phyloP scores from a whole-genome alignment of 2,888 invertebrate species.

The Oasisia sp. region DNA sequence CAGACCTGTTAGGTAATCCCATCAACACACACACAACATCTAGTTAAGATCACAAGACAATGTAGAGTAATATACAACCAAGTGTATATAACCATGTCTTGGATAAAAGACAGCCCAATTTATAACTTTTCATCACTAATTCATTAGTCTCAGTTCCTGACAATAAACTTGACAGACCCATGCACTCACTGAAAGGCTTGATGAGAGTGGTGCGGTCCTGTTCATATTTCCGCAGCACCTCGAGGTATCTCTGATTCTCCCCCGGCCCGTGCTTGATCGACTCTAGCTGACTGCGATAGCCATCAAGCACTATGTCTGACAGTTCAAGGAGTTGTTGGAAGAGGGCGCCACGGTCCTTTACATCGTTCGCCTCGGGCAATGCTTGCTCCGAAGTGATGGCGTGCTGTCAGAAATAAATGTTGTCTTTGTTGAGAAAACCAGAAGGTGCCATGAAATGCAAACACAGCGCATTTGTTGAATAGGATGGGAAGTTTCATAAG shows the following conservation, averaged over 20 bases:
- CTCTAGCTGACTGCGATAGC: conserved; percentile 77
- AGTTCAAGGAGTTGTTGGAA: conserved; percentile 78
- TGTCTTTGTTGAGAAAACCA: background rate
- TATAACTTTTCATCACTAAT: background rate
- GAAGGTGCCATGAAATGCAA: background rate
- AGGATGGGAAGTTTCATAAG: background rate
- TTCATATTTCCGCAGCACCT: conserved; percentile 75
- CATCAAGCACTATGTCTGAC: conserved; percentile 79
- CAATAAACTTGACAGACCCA: background rate
- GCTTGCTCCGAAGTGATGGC: conserved; percentile 56
- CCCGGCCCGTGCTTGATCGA: conserved; percentile 49
- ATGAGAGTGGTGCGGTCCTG: conserved; percentile 66
- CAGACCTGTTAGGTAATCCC: too few relatives aligned
- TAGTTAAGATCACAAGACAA: too few relatives aligned
- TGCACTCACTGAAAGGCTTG: conserved; percentile 60
- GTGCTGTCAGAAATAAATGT: conserved; percentile 46
- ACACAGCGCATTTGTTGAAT: background rate
- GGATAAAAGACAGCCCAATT: background rate
- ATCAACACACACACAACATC: too few relatives aligned
- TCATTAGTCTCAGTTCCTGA: background rate
- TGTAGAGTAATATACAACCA: too few relatives aligned
- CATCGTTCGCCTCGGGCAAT: conserved; percentile 69
- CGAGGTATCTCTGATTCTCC: conserved; percentile 40
- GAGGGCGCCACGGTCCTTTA: conserved; percentile 71
- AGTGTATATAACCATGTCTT: background rate